Conservation (phyloP, 1,140 invertebrate genomes). For the Harlomillsia oculata region DNA sequence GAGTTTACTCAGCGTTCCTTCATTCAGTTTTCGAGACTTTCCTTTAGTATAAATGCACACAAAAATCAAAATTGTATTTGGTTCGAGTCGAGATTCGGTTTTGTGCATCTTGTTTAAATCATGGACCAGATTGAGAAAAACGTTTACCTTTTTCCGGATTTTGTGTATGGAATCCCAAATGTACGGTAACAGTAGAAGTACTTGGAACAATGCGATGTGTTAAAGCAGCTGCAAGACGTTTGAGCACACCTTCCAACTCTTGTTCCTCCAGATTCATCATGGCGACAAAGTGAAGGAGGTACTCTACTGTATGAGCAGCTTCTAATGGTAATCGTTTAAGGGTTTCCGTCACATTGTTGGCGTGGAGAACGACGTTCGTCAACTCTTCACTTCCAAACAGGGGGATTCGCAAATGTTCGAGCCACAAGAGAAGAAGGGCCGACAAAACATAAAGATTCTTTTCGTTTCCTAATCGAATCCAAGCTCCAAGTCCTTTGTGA, state of each 20-base stretch:
- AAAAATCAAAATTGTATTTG: background rate
- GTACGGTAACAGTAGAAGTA: conserved; percentile 10
- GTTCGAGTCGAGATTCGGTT: background rate
- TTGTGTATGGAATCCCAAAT: conserved; percentile 27
- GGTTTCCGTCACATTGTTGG: conserved; percentile 25
- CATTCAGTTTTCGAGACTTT: conserved; percentile 31
- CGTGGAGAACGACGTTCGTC: conserved; percentile 52
- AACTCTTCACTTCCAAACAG: conserved; percentile 57
- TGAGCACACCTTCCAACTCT: conserved; percentile 17
- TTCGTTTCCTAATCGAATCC: conserved; percentile 55
- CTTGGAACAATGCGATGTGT: conserved; percentile 31
- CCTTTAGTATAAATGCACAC: conserved; percentile 14
- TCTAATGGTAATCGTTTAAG: conserved; percentile 22
- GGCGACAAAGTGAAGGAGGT: conserved; percentile 32
- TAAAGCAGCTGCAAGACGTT: conserved; percentile 27
- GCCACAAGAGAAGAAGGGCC: conserved; percentile 57
- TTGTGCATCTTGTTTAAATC: background rate
- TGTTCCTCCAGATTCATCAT: conserved; percentile 20
- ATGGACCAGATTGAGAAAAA: background rate
- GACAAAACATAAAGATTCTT: conserved; percentile 51
- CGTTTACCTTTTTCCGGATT: conserved; percentile 30
- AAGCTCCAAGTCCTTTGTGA: conserved; percentile 51
- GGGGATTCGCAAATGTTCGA: conserved; percentile 57
- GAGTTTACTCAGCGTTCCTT: conserved; percentile 33
- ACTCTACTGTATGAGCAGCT: conserved; percentile 22